Conservation (phyloP, 2,797 vertebrate genomes). For the Discoglossus pictus region DNA sequence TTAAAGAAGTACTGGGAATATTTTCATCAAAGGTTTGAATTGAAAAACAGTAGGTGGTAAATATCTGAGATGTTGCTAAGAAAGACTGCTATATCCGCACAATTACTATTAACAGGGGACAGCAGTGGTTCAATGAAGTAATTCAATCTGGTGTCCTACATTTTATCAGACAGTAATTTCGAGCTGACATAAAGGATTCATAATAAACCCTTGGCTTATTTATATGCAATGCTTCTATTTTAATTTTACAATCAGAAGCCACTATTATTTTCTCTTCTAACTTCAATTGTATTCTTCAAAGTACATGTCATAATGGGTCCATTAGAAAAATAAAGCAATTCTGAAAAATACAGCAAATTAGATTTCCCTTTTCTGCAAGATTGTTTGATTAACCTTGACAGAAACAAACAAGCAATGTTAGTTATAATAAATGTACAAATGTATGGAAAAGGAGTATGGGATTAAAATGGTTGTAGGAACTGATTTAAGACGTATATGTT, state of each 20-base stretch:
- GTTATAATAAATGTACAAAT: too few relatives aligned
- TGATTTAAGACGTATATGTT: too few relatives aligned
- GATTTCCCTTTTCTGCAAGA: too few relatives aligned
- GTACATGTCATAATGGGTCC: conserved; percentile 47
- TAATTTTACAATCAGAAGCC: conserved; percentile 63
- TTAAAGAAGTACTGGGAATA: conserved; percentile 81
- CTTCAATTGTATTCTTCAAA: conserved; percentile 43
- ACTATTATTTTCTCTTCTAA: conserved; percentile 52
- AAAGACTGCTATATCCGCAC: conserved; percentile 71
- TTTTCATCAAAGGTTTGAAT: conserved; percentile 85
- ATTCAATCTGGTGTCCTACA: conserved; percentile 83
- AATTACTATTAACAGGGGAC: conserved; percentile 80
- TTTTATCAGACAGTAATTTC: conserved; percentile 77
- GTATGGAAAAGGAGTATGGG: too few relatives aligned
- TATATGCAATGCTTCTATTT: conserved; percentile 61
- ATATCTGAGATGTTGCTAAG: conserved; percentile 76
- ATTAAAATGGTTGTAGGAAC: too few relatives aligned
- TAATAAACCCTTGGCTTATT: conserved; percentile 60
- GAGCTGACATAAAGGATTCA: conserved; percentile 68
- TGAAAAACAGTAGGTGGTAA: conserved; percentile 84
- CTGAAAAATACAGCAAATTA: too few relatives aligned
- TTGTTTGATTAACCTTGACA: too few relatives aligned
- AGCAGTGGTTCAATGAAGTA: conserved; percentile 77
- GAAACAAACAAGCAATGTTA: too few relatives aligned
- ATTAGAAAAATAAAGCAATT: neutral